Evolutionary conservation across 2,888 invertebrate genomes (phyloP).

Genomic region (Plagodis dolabraria): DNA sequence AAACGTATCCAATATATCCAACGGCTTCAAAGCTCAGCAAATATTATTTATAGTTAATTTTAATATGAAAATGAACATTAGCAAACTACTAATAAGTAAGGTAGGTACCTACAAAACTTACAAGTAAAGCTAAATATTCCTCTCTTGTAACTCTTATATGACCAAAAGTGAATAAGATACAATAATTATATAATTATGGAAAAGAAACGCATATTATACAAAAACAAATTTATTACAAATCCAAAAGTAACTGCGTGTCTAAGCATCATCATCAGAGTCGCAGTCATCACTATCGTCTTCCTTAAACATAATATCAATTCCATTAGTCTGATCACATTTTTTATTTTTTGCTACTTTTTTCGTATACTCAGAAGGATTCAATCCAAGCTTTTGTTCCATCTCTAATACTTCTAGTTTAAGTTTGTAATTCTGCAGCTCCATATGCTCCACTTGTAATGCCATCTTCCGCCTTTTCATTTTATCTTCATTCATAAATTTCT

Average conservation of each 20-base stretch:
- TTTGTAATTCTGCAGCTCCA: conserved; percentile 36
- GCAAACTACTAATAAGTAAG: no score
- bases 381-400: conserved; percentile 30
- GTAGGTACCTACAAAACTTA: no score
- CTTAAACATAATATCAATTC: conserved; percentile 10
- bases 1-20: no score
- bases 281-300: conserved; percentile 1
- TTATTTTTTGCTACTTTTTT: conserved; percentile 19
- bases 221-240: conserved; percentile 7
- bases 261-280: conserved; percentile 12
- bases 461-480: conserved; percentile 25
- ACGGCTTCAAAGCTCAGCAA: no score
- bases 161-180: no score
- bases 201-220: no score
- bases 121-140: no score
- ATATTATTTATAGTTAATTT: no score
- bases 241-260: not conserved
- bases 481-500: conserved; percentile 15
- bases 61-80: no score
- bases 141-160: no score
- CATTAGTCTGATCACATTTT: conserved; percentile 6
- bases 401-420: conserved; percentile 27
- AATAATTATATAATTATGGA: no score
- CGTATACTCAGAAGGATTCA: conserved; percentile 28
- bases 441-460: conserved; percentile 24